These are phyloP conservation scores for Betta splendens DNA, from an alignment of 2,797 vertebrate species.

Conservation along the genomic window DNA sequence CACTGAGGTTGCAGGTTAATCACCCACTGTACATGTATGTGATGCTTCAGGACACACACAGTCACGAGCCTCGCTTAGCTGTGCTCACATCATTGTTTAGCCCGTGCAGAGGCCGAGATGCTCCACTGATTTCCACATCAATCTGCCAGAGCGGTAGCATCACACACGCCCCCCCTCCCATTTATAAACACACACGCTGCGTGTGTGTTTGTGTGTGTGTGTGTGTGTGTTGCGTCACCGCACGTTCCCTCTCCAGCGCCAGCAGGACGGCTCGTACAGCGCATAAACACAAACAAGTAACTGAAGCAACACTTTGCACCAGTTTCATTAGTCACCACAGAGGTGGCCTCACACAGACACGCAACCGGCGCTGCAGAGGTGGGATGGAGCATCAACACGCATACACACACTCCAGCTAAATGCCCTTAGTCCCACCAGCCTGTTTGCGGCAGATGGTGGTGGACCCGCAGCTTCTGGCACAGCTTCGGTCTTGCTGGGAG, in stretches of 20 bases:
- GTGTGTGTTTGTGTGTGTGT: too few species aligned
- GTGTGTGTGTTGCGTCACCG: conserved; percentile 45
- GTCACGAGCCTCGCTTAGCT: conserved; percentile 47
- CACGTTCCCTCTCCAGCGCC: conserved; percentile 12
- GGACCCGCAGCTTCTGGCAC: conserved; percentile 58
- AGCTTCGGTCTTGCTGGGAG: conserved; percentile 49
- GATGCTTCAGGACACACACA: conserved; percentile 9
- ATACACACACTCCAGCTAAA: conserved; percentile 38
- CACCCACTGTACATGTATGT: conserved; percentile 18
- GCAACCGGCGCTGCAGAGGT: conserved; percentile 32
- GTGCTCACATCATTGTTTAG: conserved; percentile 57
- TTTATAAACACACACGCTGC: conserved; percentile 4
- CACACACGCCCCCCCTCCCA: conserved; percentile 13
- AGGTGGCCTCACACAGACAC: conserved; percentile 13
- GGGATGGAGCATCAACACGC: conserved; percentile 27
- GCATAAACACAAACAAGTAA: conserved; percentile 44
- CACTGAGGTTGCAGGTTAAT: conserved; percentile 17
- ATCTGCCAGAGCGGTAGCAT: conserved; percentile 49
- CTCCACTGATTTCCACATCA: conserved; percentile 55
- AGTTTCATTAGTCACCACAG: conserved; percentile 47
- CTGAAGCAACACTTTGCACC: conserved; percentile 44
- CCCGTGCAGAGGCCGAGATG: conserved; percentile 40
- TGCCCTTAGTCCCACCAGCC: conserved; percentile 53
- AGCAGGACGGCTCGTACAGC: conserved; percentile 44
- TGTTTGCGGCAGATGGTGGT: conserved; percentile 68